Evolutionary conservation across 2,797 vertebrate genomes (phyloP), one percentile per base, ranked within the genome.

Genomic region (Ibycter americanus): DNA sequence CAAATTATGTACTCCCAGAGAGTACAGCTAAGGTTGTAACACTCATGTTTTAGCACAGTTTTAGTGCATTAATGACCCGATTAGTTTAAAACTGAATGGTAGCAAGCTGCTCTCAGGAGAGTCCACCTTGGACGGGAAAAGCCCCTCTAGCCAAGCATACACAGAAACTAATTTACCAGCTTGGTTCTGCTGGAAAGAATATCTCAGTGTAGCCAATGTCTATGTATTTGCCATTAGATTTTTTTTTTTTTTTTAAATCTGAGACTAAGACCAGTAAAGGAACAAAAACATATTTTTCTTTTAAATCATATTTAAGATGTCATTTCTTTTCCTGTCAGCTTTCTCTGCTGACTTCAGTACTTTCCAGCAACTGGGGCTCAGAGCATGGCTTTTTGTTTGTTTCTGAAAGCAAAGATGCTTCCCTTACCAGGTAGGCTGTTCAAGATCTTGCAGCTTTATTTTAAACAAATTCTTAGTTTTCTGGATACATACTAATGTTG

Each of bases 51-150:
- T 11, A 86, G 14, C 27, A 51, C 19, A 34, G 14, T 34, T 87
- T 83, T 36, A 29, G 19, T 31, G 26, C 3, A 3, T 34, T 16
- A 44, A 47, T 46, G 27, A n/a, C 27, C 20, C 8, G 18, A 34
- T 32, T 36, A 70, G 6, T 31, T 61, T 71, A 23, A 80, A 83
- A 68, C 3, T 0, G 0, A 63, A 26, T 0, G 76, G 36, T 3
- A 77, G 25, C 34, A 74, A 86, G 27, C 38, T 79, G 31, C 15
- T 22, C 11, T 44, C 70, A 56, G 9, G 15, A 61, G 17, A 86
- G 12, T 12, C 16, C 70, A 52, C 36, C 46, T 63, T 56, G 47
- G 52, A 52, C 3, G 3, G 56, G 16, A 55, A 81, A 46, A 15
- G 14, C n/a, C 23, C 13, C 29, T 85, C 20, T 34, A 84, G 49